Conservation (phyloP, 2,113 vertebrate species). For the Poeciliopsis retropinna region DNA sequence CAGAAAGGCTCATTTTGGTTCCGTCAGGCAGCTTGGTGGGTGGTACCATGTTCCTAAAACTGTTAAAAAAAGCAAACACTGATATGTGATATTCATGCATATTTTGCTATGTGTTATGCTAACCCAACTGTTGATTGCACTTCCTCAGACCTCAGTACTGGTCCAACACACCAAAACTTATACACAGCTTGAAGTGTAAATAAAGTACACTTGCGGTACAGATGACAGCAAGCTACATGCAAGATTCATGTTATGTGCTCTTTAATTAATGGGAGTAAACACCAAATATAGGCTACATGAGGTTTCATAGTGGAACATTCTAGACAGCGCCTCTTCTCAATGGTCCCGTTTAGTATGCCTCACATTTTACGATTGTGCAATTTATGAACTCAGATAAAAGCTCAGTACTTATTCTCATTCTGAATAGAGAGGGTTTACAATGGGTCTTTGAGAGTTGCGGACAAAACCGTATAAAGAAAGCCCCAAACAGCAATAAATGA, state of each 20-base stretch:
- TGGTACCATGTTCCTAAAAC: neutral
- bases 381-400: slow-evolving; percentile 51
- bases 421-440: slow-evolving; percentile 45
- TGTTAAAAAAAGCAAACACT: too few species aligned
- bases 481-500: slow-evolving; percentile 26
- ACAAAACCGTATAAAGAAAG: slow-evolving; percentile 26
- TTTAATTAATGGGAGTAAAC: slow-evolving; percentile 1
- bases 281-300: neutral
- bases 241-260: neutral
- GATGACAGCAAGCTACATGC: neutral
- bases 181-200: slow-evolving; percentile 1
- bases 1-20: neutral
- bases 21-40: neutral
- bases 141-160: too few species aligned
- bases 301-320: neutral
- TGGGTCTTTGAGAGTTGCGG: slow-evolving; percentile 5
- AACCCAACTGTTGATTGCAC: too few species aligned
- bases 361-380: slow-evolving; percentile 38
- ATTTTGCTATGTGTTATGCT: too few species aligned
- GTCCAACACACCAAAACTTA: neutral
- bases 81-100: too few species aligned
- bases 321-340: slow-evolving; percentile 7
- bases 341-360: slow-evolving; percentile 5
- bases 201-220: neutral
- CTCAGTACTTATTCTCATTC: slow-evolving; percentile 11